A percentile compares a stretch with the other conserved stretches of the same genome.
These are phyloP conservation scores for Lemur catta DNA, from an alignment of 2,797 vertebrate species.

Conservation along the genomic window DNA sequence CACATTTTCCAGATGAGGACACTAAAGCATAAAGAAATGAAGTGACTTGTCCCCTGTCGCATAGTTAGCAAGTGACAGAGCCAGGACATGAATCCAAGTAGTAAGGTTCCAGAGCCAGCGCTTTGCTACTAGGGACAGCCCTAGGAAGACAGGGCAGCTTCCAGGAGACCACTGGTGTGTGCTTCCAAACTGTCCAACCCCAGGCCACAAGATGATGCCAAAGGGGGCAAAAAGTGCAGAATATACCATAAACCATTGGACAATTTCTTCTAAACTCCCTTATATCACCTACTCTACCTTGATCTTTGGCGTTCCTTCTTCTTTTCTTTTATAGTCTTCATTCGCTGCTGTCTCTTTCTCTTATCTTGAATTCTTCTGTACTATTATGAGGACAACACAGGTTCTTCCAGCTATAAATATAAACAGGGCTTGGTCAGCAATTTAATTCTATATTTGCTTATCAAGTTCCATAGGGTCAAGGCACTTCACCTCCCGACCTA, in stretches of 20 bases:
- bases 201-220: not conserved
- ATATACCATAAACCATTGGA: not conserved
- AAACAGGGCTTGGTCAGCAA: slow-evolving; percentile 59
- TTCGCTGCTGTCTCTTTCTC: slow-evolving; percentile 60
- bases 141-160: not conserved
- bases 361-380: slow-evolving; percentile 67
- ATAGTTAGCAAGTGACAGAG: not conserved
- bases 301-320: slow-evolving; percentile 55
- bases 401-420: slow-evolving; percentile 68
- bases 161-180: not conserved
- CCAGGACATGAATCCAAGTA: not conserved
- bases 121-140: not conserved
- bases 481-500: not conserved
- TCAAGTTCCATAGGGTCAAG: slow-evolving; percentile 30
- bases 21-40: slow-evolving; percentile 24
- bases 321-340: slow-evolving; percentile 72
- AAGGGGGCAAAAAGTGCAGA: not conserved
- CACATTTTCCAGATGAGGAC: slow-evolving; percentile 24
- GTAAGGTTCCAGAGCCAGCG: not conserved
- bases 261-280: not conserved
- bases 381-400: slow-evolving; percentile 45
- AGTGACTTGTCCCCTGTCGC: slow-evolving; percentile 7
- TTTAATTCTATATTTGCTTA: slow-evolving; percentile 46
- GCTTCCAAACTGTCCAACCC: not conserved
- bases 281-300: slow-evolving; percentile 61